A percentile compares a stretch with the other conserved stretches of the same genome.
Conservation (phyloP, 2,113 vertebrate species). For the Tichodroma muraria region DNA sequence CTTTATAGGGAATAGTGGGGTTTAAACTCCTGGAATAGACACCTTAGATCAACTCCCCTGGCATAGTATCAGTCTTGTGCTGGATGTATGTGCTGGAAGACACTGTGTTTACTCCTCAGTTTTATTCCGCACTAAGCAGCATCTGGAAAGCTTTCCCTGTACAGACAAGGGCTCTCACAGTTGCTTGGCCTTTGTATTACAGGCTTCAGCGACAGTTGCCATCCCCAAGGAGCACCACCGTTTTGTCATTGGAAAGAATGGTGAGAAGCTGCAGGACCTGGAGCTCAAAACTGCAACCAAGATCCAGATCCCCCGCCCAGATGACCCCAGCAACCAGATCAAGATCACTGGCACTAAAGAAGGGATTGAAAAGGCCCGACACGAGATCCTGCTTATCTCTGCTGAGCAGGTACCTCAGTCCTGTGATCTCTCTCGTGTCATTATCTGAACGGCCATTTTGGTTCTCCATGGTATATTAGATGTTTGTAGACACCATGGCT, state of each 20-base stretch:
- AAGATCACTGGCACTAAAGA: slow-evolving; percentile 99
- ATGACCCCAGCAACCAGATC: slow-evolving; percentile 96
- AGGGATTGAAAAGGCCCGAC: slow-evolving; percentile 96
- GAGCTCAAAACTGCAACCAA: slow-evolving; percentile 99
- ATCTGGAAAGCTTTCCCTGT: neutral
- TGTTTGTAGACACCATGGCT: neutral
- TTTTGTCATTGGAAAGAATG: slow-evolving; percentile 97
- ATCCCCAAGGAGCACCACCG: slow-evolving; percentile 99
- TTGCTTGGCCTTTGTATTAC: neutral
- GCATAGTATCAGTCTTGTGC: neutral
- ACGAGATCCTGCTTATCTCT: slow-evolving; percentile 95
- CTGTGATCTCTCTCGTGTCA: neutral
- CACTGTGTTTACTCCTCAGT: neutral
- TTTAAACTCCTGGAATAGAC: neutral
- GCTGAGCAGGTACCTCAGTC: slow-evolving; percentile 87
- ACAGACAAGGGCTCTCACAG: neutral
- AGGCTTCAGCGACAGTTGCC: slow-evolving; percentile 94
- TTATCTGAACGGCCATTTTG: neutral
- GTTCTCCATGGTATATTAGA: neutral
- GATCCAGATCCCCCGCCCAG: slow-evolving; percentile 98
- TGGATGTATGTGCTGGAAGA: neutral
- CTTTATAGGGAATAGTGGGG: neutral
- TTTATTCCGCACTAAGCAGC: neutral
- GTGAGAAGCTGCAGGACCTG: slow-evolving; percentile 97
- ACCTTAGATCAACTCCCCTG: neutral